phyloP scores from a whole-genome alignment of 2,797 vertebrate genomes.

The Dromococcyx pavoninus region DNA sequence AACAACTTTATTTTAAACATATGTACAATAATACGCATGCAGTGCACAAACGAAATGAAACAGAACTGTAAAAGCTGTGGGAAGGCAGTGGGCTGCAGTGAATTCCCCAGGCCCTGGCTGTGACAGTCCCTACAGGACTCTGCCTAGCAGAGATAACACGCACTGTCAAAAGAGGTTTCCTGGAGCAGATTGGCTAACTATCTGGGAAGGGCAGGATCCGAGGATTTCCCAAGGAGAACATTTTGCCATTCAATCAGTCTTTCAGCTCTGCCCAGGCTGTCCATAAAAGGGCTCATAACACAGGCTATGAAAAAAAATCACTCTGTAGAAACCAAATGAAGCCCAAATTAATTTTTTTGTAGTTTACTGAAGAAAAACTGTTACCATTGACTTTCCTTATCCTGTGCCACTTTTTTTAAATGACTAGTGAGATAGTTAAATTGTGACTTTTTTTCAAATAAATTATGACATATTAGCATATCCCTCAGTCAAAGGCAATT shows the following conservation, averaged over 20 bases:
- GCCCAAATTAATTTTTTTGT: background rate
- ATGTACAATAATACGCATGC: background rate
- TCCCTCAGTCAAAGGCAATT: background rate
- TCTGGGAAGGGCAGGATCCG: slow-evolving; percentile 33
- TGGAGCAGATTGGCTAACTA: slow-evolving; percentile 34
- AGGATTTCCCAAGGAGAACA: slow-evolving; percentile 54
- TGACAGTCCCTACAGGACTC: background rate
- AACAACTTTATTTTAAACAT: background rate
- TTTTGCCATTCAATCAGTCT: slow-evolving; percentile 34
- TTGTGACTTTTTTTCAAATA: background rate
- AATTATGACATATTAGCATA: slow-evolving; percentile 12
- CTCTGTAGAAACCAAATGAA: background rate
- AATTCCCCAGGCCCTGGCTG: slow-evolving; percentile 9
- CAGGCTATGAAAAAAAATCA: background rate
- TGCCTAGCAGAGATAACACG: slow-evolving; percentile 38
- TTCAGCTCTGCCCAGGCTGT: background rate
- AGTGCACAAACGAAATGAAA: background rate
- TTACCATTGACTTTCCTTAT: background rate
- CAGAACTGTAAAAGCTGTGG: background rate
- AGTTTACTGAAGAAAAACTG: background rate
- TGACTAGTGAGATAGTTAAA: background rate
- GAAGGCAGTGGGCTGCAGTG: background rate
- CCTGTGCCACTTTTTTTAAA: background rate
- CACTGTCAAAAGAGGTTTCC: slow-evolving; percentile 33
- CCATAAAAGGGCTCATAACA: slow-evolving; percentile 16